Conservation (phyloP, 2,888 invertebrate genomes). For the Sipha maydis region DNA sequence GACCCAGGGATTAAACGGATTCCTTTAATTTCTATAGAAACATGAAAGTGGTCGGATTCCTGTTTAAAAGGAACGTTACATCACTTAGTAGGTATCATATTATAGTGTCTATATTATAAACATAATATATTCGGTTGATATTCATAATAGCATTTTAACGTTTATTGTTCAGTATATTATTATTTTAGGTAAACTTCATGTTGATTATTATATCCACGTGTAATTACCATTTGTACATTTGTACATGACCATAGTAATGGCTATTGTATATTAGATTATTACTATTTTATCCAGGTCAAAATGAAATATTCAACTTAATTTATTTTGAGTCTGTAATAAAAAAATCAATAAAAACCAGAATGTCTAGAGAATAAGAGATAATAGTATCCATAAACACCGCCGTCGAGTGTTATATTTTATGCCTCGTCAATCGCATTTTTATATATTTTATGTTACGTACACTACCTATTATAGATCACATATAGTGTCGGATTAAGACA, state of each 20-base stretch:
- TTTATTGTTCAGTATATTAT: no score
- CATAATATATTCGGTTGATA: no score
- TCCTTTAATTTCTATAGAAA: no score
- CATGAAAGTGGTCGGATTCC: no score
- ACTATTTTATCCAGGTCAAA: not conserved
- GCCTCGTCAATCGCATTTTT: not conserved
- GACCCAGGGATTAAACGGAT: no score
- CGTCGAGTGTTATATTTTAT: not conserved
- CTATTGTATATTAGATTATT: not conserved
- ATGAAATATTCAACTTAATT: not conserved
- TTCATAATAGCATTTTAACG: no score
- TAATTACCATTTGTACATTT: no score
- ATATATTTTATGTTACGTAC: not conserved
- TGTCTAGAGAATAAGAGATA: not conserved
- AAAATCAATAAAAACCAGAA: not conserved
- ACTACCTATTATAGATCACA: not conserved
- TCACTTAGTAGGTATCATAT: no score
- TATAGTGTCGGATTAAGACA: not conserved
- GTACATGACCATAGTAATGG: not conserved
- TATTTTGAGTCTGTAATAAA: not conserved
- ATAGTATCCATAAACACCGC: not conserved
- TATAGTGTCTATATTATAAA: no score
- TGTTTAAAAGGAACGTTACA: no score
- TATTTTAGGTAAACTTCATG: no score
- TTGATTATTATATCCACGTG: no score